Evolutionary conservation across 2,797 vertebrate genomes (phyloP).

Genomic region (Simalia tracyae): DNA sequence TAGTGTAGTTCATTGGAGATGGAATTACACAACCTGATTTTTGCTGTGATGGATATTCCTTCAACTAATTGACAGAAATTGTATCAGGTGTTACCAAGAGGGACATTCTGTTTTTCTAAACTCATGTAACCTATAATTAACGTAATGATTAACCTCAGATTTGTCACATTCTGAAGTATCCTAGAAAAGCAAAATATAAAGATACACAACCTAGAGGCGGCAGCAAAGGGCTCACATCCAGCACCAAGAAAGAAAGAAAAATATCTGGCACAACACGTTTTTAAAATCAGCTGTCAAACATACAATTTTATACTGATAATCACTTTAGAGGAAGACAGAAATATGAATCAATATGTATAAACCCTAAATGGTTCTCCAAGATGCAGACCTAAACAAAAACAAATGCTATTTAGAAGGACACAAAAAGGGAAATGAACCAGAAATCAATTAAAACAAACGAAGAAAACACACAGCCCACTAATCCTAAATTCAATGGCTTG

Average conservation of each 20-base stretch:
- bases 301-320: not conserved
- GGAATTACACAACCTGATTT: slow-evolving; percentile 32
- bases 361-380: not conserved
- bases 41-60: not conserved
- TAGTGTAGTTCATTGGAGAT: slow-evolving; percentile 2
- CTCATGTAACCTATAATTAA: slow-evolving; percentile 23
- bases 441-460: not conserved
- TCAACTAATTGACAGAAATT: slow-evolving; percentile 6
- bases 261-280: not conserved
- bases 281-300: not conserved
- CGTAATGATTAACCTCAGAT: slow-evolving; percentile 21
- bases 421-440: too few relatives aligned
- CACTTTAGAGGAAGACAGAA: not conserved
- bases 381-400: not conserved
- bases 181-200: not conserved
- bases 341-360: not conserved
- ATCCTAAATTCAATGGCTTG: not conserved
- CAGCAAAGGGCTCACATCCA: not conserved
- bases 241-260: not conserved
- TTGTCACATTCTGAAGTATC: not conserved
- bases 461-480: not conserved
- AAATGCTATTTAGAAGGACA: not conserved
- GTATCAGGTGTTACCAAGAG: slow-evolving; percentile 12
- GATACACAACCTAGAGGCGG: not conserved
- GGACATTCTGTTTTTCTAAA: slow-evolving; percentile 27